A percentile compares a stretch with the other conserved stretches of the same genome.
Evolutionary conservation across 2,888 invertebrate species (phyloP).

Genomic region (Formica aserva): DNA sequence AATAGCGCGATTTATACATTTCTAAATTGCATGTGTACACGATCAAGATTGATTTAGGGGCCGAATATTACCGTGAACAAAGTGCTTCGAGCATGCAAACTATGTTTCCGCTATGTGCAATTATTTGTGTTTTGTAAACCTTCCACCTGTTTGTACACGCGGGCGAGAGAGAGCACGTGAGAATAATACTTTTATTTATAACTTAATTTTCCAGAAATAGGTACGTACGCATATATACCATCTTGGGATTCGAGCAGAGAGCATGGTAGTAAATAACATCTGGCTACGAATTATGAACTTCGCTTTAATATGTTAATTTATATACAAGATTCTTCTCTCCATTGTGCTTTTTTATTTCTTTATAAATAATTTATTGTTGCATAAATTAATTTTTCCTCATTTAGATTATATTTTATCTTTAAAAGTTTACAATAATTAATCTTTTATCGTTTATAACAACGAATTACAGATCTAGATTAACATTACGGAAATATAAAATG

Average conservation of each 20-base stretch:
- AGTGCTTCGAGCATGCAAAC: constrained; percentile 19
- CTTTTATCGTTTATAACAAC: not conserved
- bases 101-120: constrained; percentile 5
- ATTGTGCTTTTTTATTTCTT: not conserved
- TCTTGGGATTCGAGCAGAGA: not conserved
- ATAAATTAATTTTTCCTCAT: not conserved
- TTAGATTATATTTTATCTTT: not conserved
- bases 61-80: constrained; percentile 21
- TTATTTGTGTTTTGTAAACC: constrained; percentile 31
- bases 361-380: not conserved
- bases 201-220: constrained; percentile 19
- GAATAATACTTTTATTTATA: constrained; percentile 30
- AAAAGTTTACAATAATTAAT: not conserved
- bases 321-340: not conserved
- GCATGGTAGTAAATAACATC: constrained; percentile 10
- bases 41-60: constrained; percentile 20
- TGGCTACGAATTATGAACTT: constrained; percentile 3
- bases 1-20: constrained; percentile 6
- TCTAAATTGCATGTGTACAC: constrained; percentile 5
- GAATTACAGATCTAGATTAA: not conserved
- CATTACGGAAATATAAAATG: constrained; percentile 14
- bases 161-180: not conserved
- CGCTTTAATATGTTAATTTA: not conserved
- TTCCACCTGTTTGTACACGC: constrained; percentile 14
- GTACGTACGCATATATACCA: not conserved